Conservation (phyloP, 2,888 invertebrate species). For the Melolontha melolontha region DNA sequence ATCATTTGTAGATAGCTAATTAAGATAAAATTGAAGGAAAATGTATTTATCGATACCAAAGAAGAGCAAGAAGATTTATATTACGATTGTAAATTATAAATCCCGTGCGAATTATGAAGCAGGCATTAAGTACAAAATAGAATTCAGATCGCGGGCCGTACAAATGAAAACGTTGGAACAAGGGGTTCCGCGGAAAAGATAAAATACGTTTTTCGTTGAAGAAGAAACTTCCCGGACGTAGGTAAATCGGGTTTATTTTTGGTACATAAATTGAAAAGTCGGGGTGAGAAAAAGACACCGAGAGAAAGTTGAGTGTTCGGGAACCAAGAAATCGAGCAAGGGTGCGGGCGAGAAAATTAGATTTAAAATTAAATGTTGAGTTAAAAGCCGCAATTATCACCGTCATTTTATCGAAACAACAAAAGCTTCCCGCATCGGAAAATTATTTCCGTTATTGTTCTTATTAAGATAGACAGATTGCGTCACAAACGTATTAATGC, state of each 20-base stretch:
- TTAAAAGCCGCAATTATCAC: constrained; percentile 33
- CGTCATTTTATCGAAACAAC: constrained; percentile 8
- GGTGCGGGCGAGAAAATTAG: constrained; percentile 26
- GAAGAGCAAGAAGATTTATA: constrained; percentile 10
- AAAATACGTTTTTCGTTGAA: constrained; percentile 12
- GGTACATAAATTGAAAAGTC: constrained; percentile 22
- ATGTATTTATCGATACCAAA: not conserved
- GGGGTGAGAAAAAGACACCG: not conserved
- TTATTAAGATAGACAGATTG: constrained; percentile 6
- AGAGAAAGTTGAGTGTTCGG: not conserved
- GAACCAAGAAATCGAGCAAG: not conserved
- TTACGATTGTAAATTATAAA: constrained; percentile 19
- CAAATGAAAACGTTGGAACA: not conserved
- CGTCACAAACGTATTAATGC: not conserved
- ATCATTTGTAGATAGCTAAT: not conserved
- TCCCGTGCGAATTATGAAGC: constrained; percentile 8
- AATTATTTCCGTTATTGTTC: constrained; percentile 12
- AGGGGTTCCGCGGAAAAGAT: constrained; percentile 1
- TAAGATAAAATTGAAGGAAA: not conserved
- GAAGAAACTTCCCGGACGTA: not conserved
- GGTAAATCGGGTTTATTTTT: constrained; percentile 13
- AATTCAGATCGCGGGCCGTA: constrained; percentile 1
- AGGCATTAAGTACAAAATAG: not conserved
- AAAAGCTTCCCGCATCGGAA: not conserved
- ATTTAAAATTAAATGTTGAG: constrained; percentile 33